A percentile compares a stretch with the other conserved stretches of the same genome.
Conservation (phyloP, 2,797 vertebrate species). For the Falco berigora region DNA sequence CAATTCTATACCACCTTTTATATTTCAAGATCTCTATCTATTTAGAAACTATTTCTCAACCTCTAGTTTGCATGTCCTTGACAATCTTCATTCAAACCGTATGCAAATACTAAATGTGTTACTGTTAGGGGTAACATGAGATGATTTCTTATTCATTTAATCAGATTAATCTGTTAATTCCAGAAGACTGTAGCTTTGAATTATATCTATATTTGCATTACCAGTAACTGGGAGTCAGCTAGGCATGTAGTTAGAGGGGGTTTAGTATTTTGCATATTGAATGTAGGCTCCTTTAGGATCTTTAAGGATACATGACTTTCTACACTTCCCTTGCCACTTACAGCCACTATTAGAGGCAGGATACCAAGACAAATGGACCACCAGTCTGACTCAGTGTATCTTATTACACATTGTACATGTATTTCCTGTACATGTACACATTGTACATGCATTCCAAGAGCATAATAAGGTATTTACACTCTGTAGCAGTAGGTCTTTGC, state of each 20-base stretch:
- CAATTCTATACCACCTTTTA: background rate
- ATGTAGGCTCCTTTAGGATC: background rate
- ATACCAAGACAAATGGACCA: background rate
- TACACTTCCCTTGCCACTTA: background rate
- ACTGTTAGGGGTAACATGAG: constrained; percentile 58
- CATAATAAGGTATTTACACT: background rate
- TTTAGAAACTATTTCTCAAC: constrained; percentile 59
- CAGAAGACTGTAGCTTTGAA: constrained; percentile 48
- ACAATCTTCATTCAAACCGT: constrained; percentile 72
- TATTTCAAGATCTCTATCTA: constrained; percentile 58
- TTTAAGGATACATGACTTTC: background rate
- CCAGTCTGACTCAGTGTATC: background rate
- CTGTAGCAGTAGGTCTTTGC: background rate
- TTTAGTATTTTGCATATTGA: background rate
- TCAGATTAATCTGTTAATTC: constrained; percentile 65
- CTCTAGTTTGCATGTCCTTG: constrained; percentile 73
- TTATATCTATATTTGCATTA: constrained; percentile 65
- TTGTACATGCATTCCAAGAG: background rate
- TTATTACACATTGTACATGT: background rate
- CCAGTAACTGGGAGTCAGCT: background rate
- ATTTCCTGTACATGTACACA: background rate
- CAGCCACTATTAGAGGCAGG: background rate
- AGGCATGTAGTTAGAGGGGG: background rate
- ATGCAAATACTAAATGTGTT: constrained; percentile 75
- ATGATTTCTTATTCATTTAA: constrained; percentile 62